These are phyloP conservation scores for Sympetrum striolatum DNA, from an alignment of 2,888 invertebrate genomes.

Conservation along the genomic window DNA sequence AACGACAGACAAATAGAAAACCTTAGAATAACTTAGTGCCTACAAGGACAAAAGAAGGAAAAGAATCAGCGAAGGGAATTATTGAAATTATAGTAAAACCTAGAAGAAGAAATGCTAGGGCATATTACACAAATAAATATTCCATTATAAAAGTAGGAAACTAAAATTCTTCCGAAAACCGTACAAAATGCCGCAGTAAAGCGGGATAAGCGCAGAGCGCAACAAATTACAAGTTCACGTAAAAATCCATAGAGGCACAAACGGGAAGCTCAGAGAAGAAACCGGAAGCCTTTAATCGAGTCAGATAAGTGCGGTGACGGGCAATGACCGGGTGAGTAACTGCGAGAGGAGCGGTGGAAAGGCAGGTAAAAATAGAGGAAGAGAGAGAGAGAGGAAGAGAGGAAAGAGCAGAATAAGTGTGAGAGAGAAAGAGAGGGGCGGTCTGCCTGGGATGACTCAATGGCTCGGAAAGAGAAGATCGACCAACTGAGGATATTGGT, in stretches of 20 bases:
- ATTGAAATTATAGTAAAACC: too few species aligned
- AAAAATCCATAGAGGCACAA: neutral
- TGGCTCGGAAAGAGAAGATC: constrained; percentile 8
- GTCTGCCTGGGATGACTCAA: neutral
- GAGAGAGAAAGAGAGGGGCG: neutral
- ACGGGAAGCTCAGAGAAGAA: neutral
- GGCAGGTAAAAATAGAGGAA: neutral
- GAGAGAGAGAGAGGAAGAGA: neutral
- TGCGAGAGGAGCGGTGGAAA: too few species aligned
- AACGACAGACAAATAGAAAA: too few species aligned
- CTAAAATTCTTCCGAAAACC: neutral
- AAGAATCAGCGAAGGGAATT: too few species aligned
- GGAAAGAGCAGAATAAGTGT: too few species aligned
- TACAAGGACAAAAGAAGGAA: too few species aligned
- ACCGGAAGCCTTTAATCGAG: neutral
- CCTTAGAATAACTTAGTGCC: too few species aligned
- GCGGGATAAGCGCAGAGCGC: neutral
- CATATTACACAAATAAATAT: too few species aligned
- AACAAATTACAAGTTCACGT: neutral
- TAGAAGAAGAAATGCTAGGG: too few species aligned
- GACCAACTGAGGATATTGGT: neutral
- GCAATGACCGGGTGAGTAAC: neutral
- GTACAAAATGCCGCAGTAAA: neutral
- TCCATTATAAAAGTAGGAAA: too few species aligned
- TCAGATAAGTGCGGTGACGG: neutral